Conservation (phyloP, 2,797 vertebrate genomes). For the Tangara arthus region DNA sequence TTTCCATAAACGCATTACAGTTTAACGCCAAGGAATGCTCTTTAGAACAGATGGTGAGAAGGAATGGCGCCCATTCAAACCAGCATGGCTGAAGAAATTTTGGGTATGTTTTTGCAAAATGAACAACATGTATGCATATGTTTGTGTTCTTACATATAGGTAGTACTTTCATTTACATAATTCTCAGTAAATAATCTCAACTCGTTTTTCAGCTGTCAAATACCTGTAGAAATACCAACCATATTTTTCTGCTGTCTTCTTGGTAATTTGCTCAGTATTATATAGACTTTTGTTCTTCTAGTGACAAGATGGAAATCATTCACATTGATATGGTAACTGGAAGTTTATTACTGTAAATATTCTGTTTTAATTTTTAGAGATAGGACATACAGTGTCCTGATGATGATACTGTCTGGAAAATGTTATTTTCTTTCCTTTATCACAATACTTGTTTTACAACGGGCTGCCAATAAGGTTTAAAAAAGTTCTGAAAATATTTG, state of each 20-base stretch:
- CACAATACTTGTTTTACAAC: neutral
- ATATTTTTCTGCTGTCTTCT: neutral
- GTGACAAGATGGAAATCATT: neutral
- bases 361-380: neutral
- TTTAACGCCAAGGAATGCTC: conserved; percentile 22
- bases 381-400: neutral
- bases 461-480: neutral
- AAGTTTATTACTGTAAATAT: neutral
- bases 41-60: neutral
- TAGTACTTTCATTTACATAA: neutral
- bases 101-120: neutral
- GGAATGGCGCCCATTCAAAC: neutral
- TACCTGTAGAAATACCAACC: neutral
- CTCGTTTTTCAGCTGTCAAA: neutral
- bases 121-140: neutral
- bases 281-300: neutral
- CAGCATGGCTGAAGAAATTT: neutral
- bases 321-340: neutral
- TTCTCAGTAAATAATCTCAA: neutral
- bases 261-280: neutral
- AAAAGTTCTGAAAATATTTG: neutral
- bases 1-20: neutral
- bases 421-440: neutral
- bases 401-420: neutral
- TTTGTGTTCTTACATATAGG: neutral